These are phyloP conservation scores for Pituophis catenifer DNA, from an alignment of 2,113 vertebrate species.

Conservation along the genomic window DNA sequence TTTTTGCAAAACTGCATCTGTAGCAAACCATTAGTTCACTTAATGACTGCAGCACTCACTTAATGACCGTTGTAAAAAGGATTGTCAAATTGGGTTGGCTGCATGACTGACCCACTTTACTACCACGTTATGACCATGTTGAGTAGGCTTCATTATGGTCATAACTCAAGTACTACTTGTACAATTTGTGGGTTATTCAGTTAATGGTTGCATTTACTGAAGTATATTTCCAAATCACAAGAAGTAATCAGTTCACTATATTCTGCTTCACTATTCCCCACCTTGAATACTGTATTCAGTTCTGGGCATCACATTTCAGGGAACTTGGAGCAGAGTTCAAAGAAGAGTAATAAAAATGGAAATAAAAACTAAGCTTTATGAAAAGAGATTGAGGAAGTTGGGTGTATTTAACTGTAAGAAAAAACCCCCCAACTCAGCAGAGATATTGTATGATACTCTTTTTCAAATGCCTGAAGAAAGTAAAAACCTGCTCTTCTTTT, in stretches of 20 bases:
- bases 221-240: not conserved
- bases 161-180: not conserved
- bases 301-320: not conserved
- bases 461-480: not conserved
- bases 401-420: not conserved
- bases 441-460: not conserved
- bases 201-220: not conserved
- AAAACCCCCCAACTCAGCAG: not conserved
- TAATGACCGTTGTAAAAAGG: not conserved
- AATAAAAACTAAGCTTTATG: not conserved
- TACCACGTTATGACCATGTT: not conserved
- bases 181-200: not conserved
- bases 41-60: not conserved
- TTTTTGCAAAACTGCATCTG: not conserved
- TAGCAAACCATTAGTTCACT: not conserved
- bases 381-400: not conserved
- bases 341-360: not conserved
- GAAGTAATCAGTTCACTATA: not conserved
- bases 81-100: not conserved
- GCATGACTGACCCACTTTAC: not conserved
- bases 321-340: not conserved
- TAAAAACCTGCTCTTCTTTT: not conserved
- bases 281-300: not conserved
- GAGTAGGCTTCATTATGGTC: not conserved
- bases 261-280: not conserved